A percentile compares a stretch with the other conserved stretches of the same genome.
Evolutionary conservation across 1,140 invertebrate species (phyloP).

Genomic region (Trichonephila inaurata): DNA sequence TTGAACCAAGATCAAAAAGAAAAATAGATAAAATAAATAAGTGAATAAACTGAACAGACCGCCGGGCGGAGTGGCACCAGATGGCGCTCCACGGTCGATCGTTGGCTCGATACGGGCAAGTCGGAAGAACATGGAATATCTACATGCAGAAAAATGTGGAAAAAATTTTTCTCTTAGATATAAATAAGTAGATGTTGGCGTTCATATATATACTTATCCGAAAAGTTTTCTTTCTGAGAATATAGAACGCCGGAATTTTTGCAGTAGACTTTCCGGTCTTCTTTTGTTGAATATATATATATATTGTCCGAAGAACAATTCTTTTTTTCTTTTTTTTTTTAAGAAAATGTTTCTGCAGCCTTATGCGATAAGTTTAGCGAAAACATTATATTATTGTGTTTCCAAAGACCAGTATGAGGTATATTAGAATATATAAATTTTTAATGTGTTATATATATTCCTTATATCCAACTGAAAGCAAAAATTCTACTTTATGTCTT

Average conservation of each 20-base stretch:
- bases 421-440: no score
- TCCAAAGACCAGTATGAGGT: no score
- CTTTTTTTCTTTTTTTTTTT: no score
- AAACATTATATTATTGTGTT: no score
- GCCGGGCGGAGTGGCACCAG: conserved; percentile 22
- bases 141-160: neutral
- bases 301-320: no score
- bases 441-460: no score
- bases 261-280: neutral
- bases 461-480: no score
- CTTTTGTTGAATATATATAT: neutral
- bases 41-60: conserved; percentile 60
- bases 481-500: no score
- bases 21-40: conserved; percentile 71
- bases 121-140: conserved; percentile 22
- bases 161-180: neutral
- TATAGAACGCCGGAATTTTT: neutral
- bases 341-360: no score
- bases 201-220: conserved; percentile 26
- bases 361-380: no score
- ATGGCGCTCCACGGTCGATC: conserved; percentile 45
- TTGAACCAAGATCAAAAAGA: neutral
- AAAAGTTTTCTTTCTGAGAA: neutral
- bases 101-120: neutral
- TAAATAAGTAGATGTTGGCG: conserved; percentile 22